Evolutionary conservation across 2,888 invertebrate genomes (phyloP).

Genomic region (Polydrusus pterygomalis): DNA sequence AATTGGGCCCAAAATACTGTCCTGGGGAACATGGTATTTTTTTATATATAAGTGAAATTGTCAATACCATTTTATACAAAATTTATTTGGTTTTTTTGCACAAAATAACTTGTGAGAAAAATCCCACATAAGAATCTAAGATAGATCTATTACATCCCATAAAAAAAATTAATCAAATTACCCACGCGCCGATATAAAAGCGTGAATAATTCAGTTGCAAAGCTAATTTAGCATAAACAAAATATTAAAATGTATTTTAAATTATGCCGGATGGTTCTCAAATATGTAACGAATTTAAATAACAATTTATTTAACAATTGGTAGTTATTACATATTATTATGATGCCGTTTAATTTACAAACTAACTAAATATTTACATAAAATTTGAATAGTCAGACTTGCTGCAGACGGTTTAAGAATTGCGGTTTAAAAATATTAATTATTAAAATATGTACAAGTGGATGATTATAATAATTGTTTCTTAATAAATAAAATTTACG

Average conservation of each 20-base stretch:
- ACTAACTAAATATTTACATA: constrained; percentile 55
- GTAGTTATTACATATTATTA: constrained; percentile 56
- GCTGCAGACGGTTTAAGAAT: constrained; percentile 53
- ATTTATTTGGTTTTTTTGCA: too few relatives aligned
- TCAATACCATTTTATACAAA: too few relatives aligned
- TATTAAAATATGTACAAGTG: constrained; percentile 50
- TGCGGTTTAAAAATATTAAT: constrained; percentile 47
- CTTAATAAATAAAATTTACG: constrained; percentile 17
- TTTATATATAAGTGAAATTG: too few relatives aligned
- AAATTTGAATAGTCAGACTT: constrained; percentile 57
- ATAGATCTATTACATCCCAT: background rate
- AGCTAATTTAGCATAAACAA: constrained; percentile 60
- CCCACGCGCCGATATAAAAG: constrained; percentile 53
- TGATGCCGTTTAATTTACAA: constrained; percentile 54
- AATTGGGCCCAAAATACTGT: too few relatives aligned
- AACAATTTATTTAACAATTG: constrained; percentile 60
- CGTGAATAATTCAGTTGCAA: constrained; percentile 54
- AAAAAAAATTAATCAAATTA: background rate
- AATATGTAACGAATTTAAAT: constrained; percentile 60
- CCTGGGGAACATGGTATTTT: too few relatives aligned
- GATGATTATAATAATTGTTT: constrained; percentile 42
- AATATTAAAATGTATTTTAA: constrained; percentile 62
- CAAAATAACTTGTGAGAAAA: too few relatives aligned
- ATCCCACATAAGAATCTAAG: background rate
- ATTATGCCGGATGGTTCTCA: constrained; percentile 57